Evolutionary conservation across 2,113 vertebrate species (phyloP), one percentile per base, ranked within the genome.

Genomic region (Poecile atricapillus): DNA sequence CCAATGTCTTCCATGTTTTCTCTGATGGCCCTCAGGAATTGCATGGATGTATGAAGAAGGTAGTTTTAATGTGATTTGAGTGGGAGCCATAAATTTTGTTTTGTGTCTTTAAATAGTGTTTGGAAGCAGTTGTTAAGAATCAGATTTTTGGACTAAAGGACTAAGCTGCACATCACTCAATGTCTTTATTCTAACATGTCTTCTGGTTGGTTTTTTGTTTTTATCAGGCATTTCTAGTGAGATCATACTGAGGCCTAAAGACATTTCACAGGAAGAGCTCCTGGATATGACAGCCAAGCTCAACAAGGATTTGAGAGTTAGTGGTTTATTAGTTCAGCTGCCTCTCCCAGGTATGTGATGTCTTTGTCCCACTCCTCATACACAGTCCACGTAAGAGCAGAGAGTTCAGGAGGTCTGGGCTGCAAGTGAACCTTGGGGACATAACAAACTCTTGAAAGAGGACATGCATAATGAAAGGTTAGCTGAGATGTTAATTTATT

Each of bases 251-350:
- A 98, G 97, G 83, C 98, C 99, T 10, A 97, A 98, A 79, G 98
- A 98, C 7, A 91, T 99, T 79, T 98, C 98, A 87, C 98, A 99
- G 94, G 98, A 99, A 91, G 99, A 99, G 90, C 91, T 99, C 64
- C 88, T 99, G 93, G 98, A 98, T 89, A 65, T 99, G 90, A 99
- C 98, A 5, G 98, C 94, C 78, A 98, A 98, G 69, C 97, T 99
- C 97, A 99, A 99, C 95, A 96, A 97, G 87, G 98, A 99, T 95
- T 97, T 98, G 81, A 97, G 96, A 96, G 98, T 99, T 94, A 99
- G 98, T 93, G 99, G 99, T 35, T 94, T 99, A 87, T 97, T 99
- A 90, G 98, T 99, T 95, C 99, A 99, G 95, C 97, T 99, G 41
- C 99, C 99, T 84, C 98, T 98, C 22, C 98, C 98, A 97, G 98